Base-by-base conservation (phyloP, 2,113 vertebrate species). In the Alexandromys fortis region DNA sequence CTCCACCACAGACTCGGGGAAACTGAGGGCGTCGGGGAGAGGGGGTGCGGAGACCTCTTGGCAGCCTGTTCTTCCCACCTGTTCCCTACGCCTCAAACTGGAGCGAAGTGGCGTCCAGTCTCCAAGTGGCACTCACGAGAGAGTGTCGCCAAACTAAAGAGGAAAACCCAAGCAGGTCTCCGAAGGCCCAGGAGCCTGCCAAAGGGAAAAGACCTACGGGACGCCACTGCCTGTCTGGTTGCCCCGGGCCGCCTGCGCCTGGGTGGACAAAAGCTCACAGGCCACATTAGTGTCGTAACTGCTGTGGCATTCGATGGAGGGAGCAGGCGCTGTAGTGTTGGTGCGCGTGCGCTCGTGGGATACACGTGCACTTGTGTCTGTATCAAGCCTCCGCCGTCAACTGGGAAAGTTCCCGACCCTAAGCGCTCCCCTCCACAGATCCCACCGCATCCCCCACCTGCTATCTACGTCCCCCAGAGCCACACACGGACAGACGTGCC, bases 401-500 rank as follows among this genome's bases (percentile, higher is more conserved):
- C 49, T 33, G 45, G 33, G 81, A 19, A 91, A 61, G 92, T 89
- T 81, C 24, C 85, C 47, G 2, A 28, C 63, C 88, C 72, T 35
- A 63, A 1, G 24, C n/a, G 72, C 45, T 14, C 10, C 11, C 45
- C 35, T 86, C 13, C 28, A 4, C n/a, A 6, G 4, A 35, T 21
- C 21, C 35, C 26, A 35, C 33, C 2, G 7, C 58, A 17, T 58
- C 55, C 77, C 28, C 24, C 17, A 5, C 6, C 58, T n/a, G 65
- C 67, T 45, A 91, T 86, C 73, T 76, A 17, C 10, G 16, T 10
- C 72, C 65, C 65, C 7, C 0, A 1, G 58, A 85, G 58, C 68
- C 94, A 68, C 77, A 13, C 94, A 61, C 2, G 49, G n/a, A 89
- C 82, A 96, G 92, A 93, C 96, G 89, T 61, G 86, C 49, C 58